Evolutionary conservation across 2,888 invertebrate species (phyloP).

Genomic region (Mantis religiosa): DNA sequence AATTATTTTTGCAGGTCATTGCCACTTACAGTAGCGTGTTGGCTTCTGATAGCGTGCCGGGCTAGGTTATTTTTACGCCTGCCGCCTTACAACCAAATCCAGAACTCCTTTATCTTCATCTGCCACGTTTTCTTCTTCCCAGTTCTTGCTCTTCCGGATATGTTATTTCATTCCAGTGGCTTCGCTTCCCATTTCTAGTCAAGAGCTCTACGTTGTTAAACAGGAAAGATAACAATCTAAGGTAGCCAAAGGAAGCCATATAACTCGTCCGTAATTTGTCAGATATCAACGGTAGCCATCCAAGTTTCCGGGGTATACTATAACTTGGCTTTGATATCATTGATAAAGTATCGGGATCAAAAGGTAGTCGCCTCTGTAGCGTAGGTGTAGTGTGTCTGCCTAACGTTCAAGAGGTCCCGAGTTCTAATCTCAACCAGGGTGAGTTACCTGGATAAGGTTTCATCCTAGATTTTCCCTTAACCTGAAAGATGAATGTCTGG

Average conservation of each 20-base stretch:
- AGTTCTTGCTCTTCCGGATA: neutral
- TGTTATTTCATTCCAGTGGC: neutral
- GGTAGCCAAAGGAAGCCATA: neutral
- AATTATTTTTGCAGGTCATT: no score
- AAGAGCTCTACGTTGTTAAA: neutral
- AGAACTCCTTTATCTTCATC: neutral
- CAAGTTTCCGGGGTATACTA: neutral
- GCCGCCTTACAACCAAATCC: neutral
- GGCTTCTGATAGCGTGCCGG: neutral
- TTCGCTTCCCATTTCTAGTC: neutral
- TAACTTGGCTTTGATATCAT: neutral
- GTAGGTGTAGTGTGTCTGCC: no score
- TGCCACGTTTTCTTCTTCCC: neutral
- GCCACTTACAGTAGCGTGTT: neutral
- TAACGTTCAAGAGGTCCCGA: no score
- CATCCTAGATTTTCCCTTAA: no score
- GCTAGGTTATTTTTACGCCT: neutral
- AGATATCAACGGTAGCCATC: no score
- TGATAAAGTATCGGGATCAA: no score
- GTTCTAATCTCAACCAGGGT: no score
- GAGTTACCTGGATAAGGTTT: no score
- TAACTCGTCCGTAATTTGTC: neutral
- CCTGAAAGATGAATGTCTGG: no score
- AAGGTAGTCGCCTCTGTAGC: no score
- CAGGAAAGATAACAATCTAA: neutral